Percentiles rank a stretch among this genome's conserved stretches.
Evolutionary conservation across 2,113 vertebrate species (phyloP).

Genomic region (Glaucidium brasilianum): DNA sequence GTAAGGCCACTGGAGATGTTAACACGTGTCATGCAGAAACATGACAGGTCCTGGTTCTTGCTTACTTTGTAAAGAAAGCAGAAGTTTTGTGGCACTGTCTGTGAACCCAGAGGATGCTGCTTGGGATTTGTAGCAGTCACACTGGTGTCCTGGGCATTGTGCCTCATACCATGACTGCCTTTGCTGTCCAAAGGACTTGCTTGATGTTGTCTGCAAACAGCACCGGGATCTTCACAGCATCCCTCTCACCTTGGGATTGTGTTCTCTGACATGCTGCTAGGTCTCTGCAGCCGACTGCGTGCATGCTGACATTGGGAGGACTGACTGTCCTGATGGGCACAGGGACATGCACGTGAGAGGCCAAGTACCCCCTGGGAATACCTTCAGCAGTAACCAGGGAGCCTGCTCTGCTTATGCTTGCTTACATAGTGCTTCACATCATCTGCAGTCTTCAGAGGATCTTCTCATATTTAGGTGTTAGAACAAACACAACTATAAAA

Average conservation of each 20-base stretch:
- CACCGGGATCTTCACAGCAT: neutral
- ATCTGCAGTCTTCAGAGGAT: neutral
- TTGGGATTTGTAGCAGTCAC: neutral
- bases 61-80: neutral
- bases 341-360: fast-evolving
- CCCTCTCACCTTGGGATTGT: neutral
- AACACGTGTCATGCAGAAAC: fast-evolving
- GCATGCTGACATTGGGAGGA: fast-evolving
- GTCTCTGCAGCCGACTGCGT: neutral
- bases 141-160: fast-evolving
- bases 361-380: neutral
- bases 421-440: neutral
- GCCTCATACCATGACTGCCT: neutral
- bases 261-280: neutral
- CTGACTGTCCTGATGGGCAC: neutral
- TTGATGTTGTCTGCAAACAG: neutral
- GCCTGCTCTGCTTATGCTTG: neutral
- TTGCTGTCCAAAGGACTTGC: neutral
- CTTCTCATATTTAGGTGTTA: neutral
- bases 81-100: neutral
- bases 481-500: neutral
- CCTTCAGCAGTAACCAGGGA: neutral
- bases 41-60: neutral
- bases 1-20: neutral
- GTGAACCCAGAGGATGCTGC: neutral